Percentiles rank a stretch among this genome's conserved stretches.
Conservation (phyloP, 2,797 vertebrate species). For the Gobio occitaniae region DNA sequence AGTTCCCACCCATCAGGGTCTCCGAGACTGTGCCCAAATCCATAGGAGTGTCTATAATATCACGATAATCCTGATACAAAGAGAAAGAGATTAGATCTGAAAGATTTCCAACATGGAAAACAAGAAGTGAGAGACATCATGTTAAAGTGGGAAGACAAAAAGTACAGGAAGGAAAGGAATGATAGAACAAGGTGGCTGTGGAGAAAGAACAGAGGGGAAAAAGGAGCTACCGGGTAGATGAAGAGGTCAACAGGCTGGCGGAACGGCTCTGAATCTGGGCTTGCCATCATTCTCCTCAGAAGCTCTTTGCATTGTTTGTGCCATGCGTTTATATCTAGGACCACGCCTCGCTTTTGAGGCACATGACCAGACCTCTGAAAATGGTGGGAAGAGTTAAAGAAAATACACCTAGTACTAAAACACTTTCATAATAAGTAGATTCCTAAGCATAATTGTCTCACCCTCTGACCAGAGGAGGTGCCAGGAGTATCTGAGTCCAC, state of each 20-base stretch:
- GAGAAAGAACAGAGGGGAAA: neutral
- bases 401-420: neutral
- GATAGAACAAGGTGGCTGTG: neutral
- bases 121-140: neutral
- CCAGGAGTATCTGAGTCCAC: conserved; percentile 96
- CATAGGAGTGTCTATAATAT: conserved; percentile 96
- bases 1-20: conserved; percentile 89
- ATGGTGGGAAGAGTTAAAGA: neutral
- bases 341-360: conserved; percentile 81
- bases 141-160: neutral
- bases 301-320: conserved; percentile 87
- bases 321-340: conserved; percentile 85
- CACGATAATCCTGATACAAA: conserved; percentile 87
- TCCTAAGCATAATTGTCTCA: conserved; percentile 70
- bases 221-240: conserved; percentile 85
- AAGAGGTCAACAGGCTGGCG: conserved; percentile 91
- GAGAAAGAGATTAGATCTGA: neutral
- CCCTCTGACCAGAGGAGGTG: conserved; percentile 89
- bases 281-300: conserved; percentile 86
- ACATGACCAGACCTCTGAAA: conserved; percentile 61
- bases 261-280: conserved; percentile 92
- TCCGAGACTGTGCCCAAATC: conserved; percentile 95
- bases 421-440: neutral
- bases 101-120: neutral
- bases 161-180: neutral